Percentiles rank a stretch among this genome's conserved stretches.
Evolutionary conservation across 2,888 invertebrate genomes (phyloP).

Genomic region (Leucophora obtusa): DNA sequence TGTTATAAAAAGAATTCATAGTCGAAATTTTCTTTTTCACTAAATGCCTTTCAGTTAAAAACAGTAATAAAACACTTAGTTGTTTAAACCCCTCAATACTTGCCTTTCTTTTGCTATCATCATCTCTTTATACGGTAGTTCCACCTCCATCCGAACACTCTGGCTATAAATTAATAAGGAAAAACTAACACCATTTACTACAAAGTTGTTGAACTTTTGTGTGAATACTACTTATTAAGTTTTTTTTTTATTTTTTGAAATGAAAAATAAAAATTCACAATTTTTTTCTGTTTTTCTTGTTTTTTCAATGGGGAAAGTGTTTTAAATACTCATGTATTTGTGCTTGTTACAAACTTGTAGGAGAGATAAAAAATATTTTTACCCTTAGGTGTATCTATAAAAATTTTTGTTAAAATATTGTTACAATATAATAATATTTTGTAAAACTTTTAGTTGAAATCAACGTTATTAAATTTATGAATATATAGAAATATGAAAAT

Average conservation of each 20-base stretch:
- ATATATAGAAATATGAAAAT: too few relatives aligned
- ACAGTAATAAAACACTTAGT: slow-evolving; percentile 9
- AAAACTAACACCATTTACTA: slow-evolving; percentile 20
- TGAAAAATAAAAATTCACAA: background rate
- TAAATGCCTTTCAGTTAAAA: slow-evolving; percentile 3
- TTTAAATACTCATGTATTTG: background rate
- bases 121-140: background rate
- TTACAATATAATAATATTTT: slow-evolving; percentile 2
- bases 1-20: background rate
- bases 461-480: background rate
- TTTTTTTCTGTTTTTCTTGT: background rate
- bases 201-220: slow-evolving; percentile 32
- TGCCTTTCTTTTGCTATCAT: background rate
- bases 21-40: background rate
- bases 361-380: background rate
- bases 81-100: slow-evolving; percentile 15
- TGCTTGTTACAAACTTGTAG: background rate
- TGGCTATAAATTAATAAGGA: background rate
- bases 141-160: background rate
- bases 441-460: slow-evolving; percentile 28
- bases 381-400: slow-evolving; percentile 2
- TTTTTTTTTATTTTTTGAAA: background rate
- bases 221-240: slow-evolving; percentile 6
- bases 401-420: slow-evolving; percentile 19
- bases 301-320: background rate